Evolutionary conservation across 2,797 vertebrate genomes (phyloP), one percentile per base, ranked within the genome.

Genomic region (Synaphobranchus kaupii): DNA sequence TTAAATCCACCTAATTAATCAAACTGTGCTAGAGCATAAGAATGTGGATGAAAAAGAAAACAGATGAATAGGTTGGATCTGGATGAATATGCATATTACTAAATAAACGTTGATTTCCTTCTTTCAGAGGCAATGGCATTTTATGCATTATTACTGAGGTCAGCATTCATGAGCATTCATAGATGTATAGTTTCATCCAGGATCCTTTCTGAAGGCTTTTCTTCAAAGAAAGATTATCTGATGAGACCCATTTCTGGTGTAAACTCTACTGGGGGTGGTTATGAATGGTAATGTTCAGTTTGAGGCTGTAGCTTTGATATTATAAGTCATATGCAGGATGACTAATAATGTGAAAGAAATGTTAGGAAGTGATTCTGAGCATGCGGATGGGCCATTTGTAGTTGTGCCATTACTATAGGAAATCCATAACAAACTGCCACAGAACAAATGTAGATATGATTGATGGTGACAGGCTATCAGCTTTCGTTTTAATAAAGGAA

Each of bases 251-350:
- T 68, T 83, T 44, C 31, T 88, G 84, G 47, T 28, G 12, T 85
- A 76, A 25, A 68, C 28, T 88, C 63, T 76, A 66, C 34, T 88
- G 56, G 50, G 84, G 31, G 58, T 15, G 60, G 73, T 66, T 47
- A 76, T 88, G 84, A 47, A 78, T 60, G 73, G 73, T 82, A 82
- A 44, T 68, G 84, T 82, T 39, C 13, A 28, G 28, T 52, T 56
- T 78, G 84, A 88, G 47, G 48, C 84, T 81, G 47, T 44, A 10
- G 76, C 84, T 85, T 88, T 88, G 73, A 83, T 88, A 88, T 85
- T 68, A 34, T 22, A 84, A 85, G 58, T 88, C 76, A 85, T 86
- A 63, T 10, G 73, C 31, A 71, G 34, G 17, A 44, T 73, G 20
- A 58, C 58, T 83, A 47, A 54, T 68, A 87, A 39, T 84, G 56